Evolutionary conservation across 2,888 invertebrate species (phyloP).

Genomic region (Nemapogon koenigi): DNA sequence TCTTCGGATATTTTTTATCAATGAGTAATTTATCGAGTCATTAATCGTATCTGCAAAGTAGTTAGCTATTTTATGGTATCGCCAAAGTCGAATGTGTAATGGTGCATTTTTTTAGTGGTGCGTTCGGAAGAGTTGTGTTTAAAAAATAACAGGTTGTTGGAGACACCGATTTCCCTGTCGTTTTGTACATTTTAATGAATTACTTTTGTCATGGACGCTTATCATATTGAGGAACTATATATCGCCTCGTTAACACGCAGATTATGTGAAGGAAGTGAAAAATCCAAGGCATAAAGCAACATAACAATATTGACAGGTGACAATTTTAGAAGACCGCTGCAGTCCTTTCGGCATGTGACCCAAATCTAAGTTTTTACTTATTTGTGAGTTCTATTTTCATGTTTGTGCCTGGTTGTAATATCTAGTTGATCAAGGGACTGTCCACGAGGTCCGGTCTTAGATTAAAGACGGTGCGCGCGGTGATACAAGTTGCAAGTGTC

Average conservation of each 20-base stretch:
- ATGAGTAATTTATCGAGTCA: neutral
- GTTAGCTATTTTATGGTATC: conserved; percentile 2
- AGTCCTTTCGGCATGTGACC: conserved; percentile 44
- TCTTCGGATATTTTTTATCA: conserved; percentile 18
- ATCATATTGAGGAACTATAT: conserved; percentile 22
- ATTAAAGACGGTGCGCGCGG: too few species aligned
- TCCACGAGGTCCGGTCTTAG: too few species aligned
- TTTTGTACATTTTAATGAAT: conserved; percentile 35
- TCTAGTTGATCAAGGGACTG: too few species aligned
- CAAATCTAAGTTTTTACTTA: conserved; percentile 62
- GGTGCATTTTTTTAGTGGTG: conserved; percentile 45
- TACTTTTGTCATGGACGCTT: conserved; percentile 1
- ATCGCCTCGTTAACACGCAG: neutral
- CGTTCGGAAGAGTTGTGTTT: conserved; percentile 44
- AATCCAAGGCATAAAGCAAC: neutral
- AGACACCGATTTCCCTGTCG: conserved; percentile 55
- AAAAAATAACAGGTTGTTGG: conserved; percentile 63
- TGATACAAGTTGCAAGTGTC: too few species aligned
- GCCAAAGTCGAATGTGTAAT: conserved; percentile 13
- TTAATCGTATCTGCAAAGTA: conserved; percentile 1
- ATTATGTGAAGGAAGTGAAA: neutral
- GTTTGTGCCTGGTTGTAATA: too few species aligned
- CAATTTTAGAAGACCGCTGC: neutral
- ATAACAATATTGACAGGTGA: neutral
- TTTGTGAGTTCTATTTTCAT: too few species aligned